Conservation (phyloP, 1,140 invertebrate species). For the Lucilia sericata region DNA sequence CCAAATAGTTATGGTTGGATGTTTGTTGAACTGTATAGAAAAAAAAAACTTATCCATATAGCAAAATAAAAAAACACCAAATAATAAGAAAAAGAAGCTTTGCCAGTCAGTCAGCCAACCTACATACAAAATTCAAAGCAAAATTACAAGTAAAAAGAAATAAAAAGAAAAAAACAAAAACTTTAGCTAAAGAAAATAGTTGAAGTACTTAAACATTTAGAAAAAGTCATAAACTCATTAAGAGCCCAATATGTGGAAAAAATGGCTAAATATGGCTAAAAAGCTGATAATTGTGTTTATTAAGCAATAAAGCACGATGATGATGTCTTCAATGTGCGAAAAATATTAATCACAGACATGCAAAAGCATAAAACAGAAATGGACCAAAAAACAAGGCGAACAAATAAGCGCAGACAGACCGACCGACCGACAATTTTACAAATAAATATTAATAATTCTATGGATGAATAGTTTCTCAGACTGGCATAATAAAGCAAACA, state of each 20-base stretch:
- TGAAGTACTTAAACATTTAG: background rate
- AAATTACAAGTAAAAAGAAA: background rate
- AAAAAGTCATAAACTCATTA: background rate
- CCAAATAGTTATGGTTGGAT: conserved; percentile 36
- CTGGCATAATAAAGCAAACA: background rate
- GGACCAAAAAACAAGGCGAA: too few relatives aligned
- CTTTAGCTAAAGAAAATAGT: background rate
- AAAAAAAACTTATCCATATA: background rate
- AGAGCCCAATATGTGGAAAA: background rate
- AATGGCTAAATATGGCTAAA: too few relatives aligned
- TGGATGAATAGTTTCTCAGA: background rate
- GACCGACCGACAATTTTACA: background rate
- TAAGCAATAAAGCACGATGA: background rate
- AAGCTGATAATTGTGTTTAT: background rate
- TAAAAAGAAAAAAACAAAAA: background rate
- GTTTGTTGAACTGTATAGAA: conserved; percentile 27
- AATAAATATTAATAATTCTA: background rate
- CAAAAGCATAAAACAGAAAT: too few relatives aligned
- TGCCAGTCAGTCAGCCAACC: background rate
- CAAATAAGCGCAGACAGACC: too few relatives aligned
- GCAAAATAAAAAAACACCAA: background rate
- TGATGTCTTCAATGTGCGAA: background rate
- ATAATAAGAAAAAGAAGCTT: conserved; percentile 26
- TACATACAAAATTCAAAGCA: background rate
- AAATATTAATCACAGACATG: too few relatives aligned